Evolutionary conservation across 2,888 invertebrate genomes (phyloP).

Genomic region (Catocala fraxini): DNA sequence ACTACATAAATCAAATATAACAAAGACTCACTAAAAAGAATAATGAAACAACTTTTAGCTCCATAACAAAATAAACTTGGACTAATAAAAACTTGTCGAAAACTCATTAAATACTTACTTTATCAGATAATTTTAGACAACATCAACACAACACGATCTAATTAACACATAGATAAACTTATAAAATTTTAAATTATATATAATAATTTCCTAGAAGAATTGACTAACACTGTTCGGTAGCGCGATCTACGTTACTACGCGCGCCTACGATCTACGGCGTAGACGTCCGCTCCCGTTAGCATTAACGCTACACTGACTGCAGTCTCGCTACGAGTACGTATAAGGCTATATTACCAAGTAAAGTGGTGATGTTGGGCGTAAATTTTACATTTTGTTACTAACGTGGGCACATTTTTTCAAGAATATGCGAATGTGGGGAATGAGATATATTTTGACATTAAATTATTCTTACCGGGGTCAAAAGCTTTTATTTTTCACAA

Average conservation of each 20-base stretch:
- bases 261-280: slow-evolving; percentile 59
- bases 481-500: slow-evolving; percentile 35
- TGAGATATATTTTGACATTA: slow-evolving; percentile 41
- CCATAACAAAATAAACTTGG: slow-evolving; percentile 33
- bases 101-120: slow-evolving; percentile 42
- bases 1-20: slow-evolving; percentile 8
- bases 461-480: slow-evolving; percentile 41
- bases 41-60: slow-evolving; percentile 19
- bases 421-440: slow-evolving; percentile 46
- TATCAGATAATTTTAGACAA: slow-evolving; percentile 22
- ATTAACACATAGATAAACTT: slow-evolving; percentile 28
- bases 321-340: slow-evolving; percentile 32
- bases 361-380: slow-evolving; percentile 48
- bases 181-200: background rate
- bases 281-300: slow-evolving; percentile 67
- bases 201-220: slow-evolving; percentile 12
- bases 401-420: slow-evolving; percentile 44
- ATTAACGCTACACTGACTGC: slow-evolving; percentile 67
- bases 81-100: slow-evolving; percentile 23
- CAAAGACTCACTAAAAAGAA: slow-evolving; percentile 23
- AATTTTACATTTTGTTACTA: slow-evolving; percentile 56
- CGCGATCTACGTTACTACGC: slow-evolving; percentile 49
- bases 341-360: slow-evolving; percentile 31
- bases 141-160: slow-evolving; percentile 38
- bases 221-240: slow-evolving; percentile 35